Percentiles rank a stretch among this genome's conserved stretches.
These are phyloP conservation scores for Sceloporus tristichus DNA, from an alignment of 2,113 vertebrate species.

Conservation along the genomic window DNA sequence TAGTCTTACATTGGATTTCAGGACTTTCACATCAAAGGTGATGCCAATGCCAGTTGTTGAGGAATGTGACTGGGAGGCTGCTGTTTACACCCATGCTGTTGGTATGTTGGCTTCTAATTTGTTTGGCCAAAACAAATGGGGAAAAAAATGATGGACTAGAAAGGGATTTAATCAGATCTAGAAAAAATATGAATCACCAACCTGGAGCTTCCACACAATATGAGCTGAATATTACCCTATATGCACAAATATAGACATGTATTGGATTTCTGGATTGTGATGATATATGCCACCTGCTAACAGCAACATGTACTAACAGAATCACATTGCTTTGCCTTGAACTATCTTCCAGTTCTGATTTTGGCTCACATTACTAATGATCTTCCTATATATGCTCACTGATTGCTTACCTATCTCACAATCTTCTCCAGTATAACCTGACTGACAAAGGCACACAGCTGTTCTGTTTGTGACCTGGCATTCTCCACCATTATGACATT, in stretches of 20 bases:
- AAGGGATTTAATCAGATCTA: background rate
- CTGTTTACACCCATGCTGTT: too few species aligned
- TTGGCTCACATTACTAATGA: background rate
- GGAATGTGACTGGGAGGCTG: too few species aligned
- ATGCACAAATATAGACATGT: background rate
- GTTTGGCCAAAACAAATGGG: too few species aligned
- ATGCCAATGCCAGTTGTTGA: too few species aligned
- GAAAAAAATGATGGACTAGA: too few species aligned
- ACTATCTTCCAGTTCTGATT: background rate
- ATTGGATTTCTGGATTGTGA: too few species aligned
- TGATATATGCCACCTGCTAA: too few species aligned
- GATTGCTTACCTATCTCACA: constrained; percentile 74
- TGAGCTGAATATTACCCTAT: background rate
- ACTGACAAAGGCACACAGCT: constrained; percentile 68
- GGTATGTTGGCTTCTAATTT: too few species aligned
- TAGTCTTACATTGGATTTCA: too few species aligned
- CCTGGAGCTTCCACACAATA: background rate
- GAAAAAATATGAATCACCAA: background rate
- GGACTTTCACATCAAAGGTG: too few species aligned
- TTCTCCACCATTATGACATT: constrained; percentile 75
- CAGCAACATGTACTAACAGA: background rate
- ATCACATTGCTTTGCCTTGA: background rate
- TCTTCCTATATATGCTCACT: rapidly evolving
- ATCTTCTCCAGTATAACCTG: constrained; percentile 63
- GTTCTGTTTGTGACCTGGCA: constrained; percentile 68